phyloP scores from a whole-genome alignment of 2,797 vertebrate genomes.

The Holocentrus rufus region DNA sequence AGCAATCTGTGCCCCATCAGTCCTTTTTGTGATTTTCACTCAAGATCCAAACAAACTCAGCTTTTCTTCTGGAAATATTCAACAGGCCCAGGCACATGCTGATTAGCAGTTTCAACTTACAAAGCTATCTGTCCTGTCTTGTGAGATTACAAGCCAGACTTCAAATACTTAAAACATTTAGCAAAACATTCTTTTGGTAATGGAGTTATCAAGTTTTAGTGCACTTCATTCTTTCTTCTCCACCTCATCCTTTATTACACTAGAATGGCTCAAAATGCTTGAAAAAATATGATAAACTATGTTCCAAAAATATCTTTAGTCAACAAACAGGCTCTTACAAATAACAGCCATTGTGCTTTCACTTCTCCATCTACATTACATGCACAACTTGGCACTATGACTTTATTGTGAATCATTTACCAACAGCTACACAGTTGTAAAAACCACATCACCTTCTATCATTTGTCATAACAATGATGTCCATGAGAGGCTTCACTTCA shows the following conservation, averaged over 20 bases:
- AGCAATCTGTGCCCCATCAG: too few relatives aligned
- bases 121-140: background rate
- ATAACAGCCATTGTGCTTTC: background rate
- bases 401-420: background rate
- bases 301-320: slow-evolving; percentile 45
- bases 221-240: background rate
- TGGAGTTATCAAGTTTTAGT: background rate
- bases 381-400: background rate
- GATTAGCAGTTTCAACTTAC: background rate
- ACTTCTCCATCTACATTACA: background rate
- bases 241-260: background rate
- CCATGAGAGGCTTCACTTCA: too few relatives aligned
- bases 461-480: background rate
- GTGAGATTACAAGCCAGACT: background rate
- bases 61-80: too few relatives aligned
- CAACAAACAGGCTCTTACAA: background rate
- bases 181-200: background rate
- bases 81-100: background rate
- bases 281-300: slow-evolving; percentile 36
- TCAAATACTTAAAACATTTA: slow-evolving; percentile 11
- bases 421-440: background rate
- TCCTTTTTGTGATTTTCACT: too few relatives aligned
- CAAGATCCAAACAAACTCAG: too few relatives aligned
- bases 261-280: slow-evolving; percentile 3
- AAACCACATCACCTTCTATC: background rate